phyloP scores from a whole-genome alignment of 2,113 vertebrate genomes.

The Percina caprodes region DNA sequence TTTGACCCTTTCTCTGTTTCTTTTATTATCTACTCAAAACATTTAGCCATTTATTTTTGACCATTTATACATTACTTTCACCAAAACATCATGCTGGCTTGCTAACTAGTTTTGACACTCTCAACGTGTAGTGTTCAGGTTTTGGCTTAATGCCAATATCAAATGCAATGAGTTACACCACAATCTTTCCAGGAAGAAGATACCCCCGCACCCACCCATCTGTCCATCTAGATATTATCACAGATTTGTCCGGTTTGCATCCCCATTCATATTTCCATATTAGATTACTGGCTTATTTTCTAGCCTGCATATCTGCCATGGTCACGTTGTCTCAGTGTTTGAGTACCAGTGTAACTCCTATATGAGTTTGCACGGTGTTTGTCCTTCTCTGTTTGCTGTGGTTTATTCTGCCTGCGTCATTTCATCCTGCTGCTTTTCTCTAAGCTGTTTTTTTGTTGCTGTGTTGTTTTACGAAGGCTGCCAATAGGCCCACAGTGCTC shows the following conservation, averaged over 20 bases:
- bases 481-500: neutral
- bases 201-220: too few relatives aligned
- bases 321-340: constrained; percentile 29
- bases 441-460: neutral
- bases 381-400: constrained; percentile 14
- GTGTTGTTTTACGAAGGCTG: neutral
- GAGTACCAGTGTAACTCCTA: neutral
- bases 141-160: too few relatives aligned
- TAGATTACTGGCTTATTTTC: neutral
- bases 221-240: neutral
- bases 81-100: too few relatives aligned
- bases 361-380: neutral
- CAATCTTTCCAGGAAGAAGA: too few relatives aligned
- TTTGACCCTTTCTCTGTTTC: too few relatives aligned
- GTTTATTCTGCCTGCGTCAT: neutral
- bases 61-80: too few relatives aligned
- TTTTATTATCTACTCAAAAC: too few relatives aligned
- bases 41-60: too few relatives aligned
- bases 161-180: too few relatives aligned
- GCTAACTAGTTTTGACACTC: too few relatives aligned
- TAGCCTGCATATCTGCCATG: neutral
- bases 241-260: neutral
- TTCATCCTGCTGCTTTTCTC: neutral
- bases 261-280: constrained; percentile 8
- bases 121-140: too few relatives aligned